Evolutionary conservation across 1,140 invertebrate species (phyloP).

Genomic region (Lepidurus apus): DNA sequence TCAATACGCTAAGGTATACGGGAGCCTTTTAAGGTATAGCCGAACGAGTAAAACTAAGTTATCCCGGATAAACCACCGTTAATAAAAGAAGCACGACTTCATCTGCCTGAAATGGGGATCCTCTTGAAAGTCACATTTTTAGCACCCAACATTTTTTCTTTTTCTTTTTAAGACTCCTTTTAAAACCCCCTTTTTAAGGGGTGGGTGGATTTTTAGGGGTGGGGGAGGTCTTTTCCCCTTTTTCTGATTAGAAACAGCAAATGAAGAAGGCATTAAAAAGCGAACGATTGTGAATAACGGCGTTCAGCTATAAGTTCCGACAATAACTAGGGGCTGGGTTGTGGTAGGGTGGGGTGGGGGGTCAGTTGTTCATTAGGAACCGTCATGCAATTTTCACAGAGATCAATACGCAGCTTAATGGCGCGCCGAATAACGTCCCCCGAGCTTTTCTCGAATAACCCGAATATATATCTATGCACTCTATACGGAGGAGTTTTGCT

Average conservation of each 20-base stretch:
- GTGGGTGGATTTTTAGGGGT: not conserved
- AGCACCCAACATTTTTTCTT: too few species aligned
- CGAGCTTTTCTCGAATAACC: not conserved
- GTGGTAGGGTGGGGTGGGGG: not conserved
- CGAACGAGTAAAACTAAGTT: too few species aligned
- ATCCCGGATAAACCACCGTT: too few species aligned
- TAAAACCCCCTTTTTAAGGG: too few species aligned
- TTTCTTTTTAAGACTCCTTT: too few species aligned
- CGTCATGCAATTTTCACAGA: slow-evolving; percentile 18
- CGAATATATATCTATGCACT: not conserved
- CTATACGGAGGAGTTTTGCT: not conserved
- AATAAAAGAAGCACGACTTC: too few species aligned
- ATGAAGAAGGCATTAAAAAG: not conserved
- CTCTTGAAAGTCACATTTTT: too few species aligned
- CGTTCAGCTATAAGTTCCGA: not conserved
- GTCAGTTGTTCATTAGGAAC: not conserved
- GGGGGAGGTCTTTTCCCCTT: not conserved
- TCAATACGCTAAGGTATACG: too few species aligned
- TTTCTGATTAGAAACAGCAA: not conserved
- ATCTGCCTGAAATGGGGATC: too few species aligned
- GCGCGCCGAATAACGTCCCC: not conserved
- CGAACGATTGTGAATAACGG: not conserved
- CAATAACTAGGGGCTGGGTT: not conserved
- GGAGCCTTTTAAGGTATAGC: too few species aligned
- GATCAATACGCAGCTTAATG: slow-evolving; percentile 21